Conservation (phyloP, 2,797 vertebrate genomes). For the Acanthurus lineatus region DNA sequence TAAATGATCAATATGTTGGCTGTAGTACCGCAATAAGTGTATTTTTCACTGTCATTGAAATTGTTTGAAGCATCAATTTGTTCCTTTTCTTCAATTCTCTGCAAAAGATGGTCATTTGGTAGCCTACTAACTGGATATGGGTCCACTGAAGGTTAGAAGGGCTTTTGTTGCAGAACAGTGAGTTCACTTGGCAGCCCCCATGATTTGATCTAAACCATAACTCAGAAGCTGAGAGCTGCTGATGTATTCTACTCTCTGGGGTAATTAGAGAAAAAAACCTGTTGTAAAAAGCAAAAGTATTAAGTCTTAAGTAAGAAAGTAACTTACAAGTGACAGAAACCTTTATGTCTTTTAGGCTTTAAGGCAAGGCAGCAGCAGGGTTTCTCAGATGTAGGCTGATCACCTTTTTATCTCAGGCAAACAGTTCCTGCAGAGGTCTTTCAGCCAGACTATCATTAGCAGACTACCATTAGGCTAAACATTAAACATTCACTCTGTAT, state of each 20-base stretch:
- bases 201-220: background rate
- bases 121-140: too few relatives aligned
- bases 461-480: background rate
- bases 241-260: background rate
- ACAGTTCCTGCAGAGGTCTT: constrained; percentile 12
- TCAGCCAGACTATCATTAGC: constrained; percentile 12
- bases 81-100: too few relatives aligned
- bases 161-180: background rate
- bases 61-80: too few relatives aligned
- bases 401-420: too few relatives aligned
- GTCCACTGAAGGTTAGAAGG: too few relatives aligned
- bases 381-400: background rate
- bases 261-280: background rate
- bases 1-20: too few relatives aligned
- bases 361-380: background rate
- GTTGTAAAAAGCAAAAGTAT: too few relatives aligned
- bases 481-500: background rate
- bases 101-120: too few relatives aligned
- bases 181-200: background rate
- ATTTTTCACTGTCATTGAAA: too few relatives aligned
- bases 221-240: background rate
- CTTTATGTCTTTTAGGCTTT: constrained; percentile 2
- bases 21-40: too few relatives aligned
- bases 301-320: background rate
- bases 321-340: background rate